A percentile compares a stretch with the other conserved stretches of the same genome.
Evolutionary conservation across 2,113 vertebrate species (phyloP).

Genomic region (Arothron firmamentum): DNA sequence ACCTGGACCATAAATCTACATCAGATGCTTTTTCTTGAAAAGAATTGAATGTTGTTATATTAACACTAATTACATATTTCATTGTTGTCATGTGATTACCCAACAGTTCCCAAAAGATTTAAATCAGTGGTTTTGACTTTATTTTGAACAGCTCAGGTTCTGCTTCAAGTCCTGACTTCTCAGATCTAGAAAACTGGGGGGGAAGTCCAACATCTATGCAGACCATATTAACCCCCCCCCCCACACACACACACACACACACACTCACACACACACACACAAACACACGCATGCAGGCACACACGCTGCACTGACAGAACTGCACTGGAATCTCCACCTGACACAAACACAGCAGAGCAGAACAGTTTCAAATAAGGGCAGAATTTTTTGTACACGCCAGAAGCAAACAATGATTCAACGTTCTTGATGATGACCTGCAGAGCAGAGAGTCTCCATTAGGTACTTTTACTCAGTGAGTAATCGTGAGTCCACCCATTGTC

Average conservation of each 20-base stretch:
- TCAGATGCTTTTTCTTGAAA: too few relatives aligned
- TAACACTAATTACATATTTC: too few relatives aligned
- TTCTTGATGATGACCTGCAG: constrained; percentile 8
- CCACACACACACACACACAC: too few relatives aligned
- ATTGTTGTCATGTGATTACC: too few relatives aligned
- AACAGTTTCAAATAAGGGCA: background rate
- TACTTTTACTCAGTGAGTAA: background rate
- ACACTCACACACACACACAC: too few relatives aligned
- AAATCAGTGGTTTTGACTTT: too few relatives aligned
- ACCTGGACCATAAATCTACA: too few relatives aligned
- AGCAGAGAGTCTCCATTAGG: background rate
- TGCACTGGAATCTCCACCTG: constrained; percentile 45
- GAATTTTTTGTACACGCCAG: background rate
- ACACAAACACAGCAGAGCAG: constrained; percentile 16
- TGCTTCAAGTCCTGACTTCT: background rate
- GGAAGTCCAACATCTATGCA: constrained; percentile 30
- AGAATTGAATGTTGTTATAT: too few relatives aligned
- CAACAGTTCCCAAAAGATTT: too few relatives aligned
- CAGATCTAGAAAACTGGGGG: background rate
- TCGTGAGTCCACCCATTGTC: background rate
- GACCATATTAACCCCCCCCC: too few relatives aligned
- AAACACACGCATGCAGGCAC: too few relatives aligned
- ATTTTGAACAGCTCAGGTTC: too few relatives aligned
- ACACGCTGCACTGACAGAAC: background rate
- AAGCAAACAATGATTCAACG: constrained; percentile 8